Evolutionary conservation across 2,888 invertebrate species (phyloP), one percentile per base, ranked within the genome.

Genomic region (Myopa testacea): DNA sequence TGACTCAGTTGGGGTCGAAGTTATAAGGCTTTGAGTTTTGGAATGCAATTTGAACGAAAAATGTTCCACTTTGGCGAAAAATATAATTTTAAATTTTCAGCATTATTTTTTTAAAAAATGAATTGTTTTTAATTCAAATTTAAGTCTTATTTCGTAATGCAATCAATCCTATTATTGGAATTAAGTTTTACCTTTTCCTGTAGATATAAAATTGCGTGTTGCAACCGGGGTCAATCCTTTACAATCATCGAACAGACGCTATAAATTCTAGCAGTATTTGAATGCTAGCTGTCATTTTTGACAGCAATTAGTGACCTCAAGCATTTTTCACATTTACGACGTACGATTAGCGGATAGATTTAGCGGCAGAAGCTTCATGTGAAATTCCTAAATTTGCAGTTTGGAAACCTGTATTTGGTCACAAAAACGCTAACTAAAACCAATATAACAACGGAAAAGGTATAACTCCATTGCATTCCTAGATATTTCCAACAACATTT

Each of bases 271-370:
- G 79, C 78, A 68, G 71, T 76, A 73, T 77, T 67, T 38, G 38
- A 16, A 65, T 70, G 34, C 76, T 65, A 76, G 71, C 74, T 78
- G 80, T 79, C 80, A 80, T 14, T 71, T 78, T 76, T 76, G 75
- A 80, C 71, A 79, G 63, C 50, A 37, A 16, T 65, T 74, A 77
- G 77, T 77, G 74, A 77, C 75, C 78, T 73, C 75, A 80, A 78
- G 76, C 80, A 69, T 60, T 69, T 75, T 75, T 75, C 78, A 77
- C 77, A 73, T 73, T 75, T 76, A 78, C 80, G 79, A 78, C 75
- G 73, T 34, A 75, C 78, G 55, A 26, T 26, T 58, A 45, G 40
- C 79, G 50, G 67, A 50, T 40, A 68, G 70, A 79, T 45, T 78
- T 77, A 76, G 76, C 78, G 79, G 76, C 75, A 68, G 76, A 79